Base-by-base conservation (phyloP, 2,888 invertebrate genomes). In the Pantelozetes paolii region DNA sequence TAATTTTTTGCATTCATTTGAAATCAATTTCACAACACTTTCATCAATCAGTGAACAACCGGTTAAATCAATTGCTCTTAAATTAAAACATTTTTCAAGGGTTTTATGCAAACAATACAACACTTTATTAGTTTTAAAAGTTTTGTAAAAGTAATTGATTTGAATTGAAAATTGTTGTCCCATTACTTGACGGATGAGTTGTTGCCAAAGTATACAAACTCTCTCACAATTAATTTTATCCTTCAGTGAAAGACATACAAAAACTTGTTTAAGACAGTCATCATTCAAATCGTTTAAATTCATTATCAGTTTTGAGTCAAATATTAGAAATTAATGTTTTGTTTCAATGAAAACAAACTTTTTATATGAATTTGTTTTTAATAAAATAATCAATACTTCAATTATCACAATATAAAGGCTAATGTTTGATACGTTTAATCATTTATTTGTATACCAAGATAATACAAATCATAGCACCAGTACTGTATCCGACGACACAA, bases 251-350 rank as follows among this genome's bases (percentile, higher is more conserved):
- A 62, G 62, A 8, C 32, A n/a, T 18, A 5, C 2, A 28, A 62
- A 62, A 32, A 62, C 32, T 62, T 62, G 30, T 62, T 62, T 62
- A 20, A 62, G 32, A 32, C 62, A 62, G 32, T 62, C 28, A 32
- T 62, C 62, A 26, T 62, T 62, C n/a, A 62, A 62, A 32, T 62
- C 30, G 18, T 62, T 62, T 32, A 62, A 32, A 62, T 62, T 62
- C 62, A 62, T 62, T 15, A 36, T 36, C 11, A 36, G n/a, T n/a
- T n/a, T n/a, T n/a, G n/a, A 36, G 36, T 8, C 36, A 36, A 36
- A 36, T 8, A 36, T 5, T 36, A 8, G 36, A 36, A 8, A 36
- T 8, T 36, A 8, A 36, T 5, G 36, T 36, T 36, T 8, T 36
- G 36, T 36, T n/a, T n/a, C n/a, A n/a, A n/a, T n/a, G n/a, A n/a